phyloP scores from a whole-genome alignment of 2,797 vertebrate genomes.

The Esox lucius region DNA sequence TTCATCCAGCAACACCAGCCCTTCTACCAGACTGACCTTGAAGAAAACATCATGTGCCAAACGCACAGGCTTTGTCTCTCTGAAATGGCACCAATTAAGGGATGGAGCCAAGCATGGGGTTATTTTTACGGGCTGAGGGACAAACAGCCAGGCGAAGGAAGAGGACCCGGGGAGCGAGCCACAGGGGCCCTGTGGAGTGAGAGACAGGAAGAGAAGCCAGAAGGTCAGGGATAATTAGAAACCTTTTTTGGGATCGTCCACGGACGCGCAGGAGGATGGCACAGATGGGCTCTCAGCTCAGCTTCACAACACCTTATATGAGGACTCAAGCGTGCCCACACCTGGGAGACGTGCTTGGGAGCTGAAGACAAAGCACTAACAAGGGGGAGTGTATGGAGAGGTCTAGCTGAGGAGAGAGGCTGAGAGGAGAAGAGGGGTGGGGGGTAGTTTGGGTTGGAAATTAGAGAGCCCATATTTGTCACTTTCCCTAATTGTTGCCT shows the following conservation, averaged over 20 bases:
- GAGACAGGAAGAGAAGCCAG: constrained; percentile 64
- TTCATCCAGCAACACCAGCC: constrained; percentile 19
- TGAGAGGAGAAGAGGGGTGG: neutral
- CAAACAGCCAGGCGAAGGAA: constrained; percentile 15
- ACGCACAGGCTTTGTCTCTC: constrained; percentile 59
- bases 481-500: constrained; percentile 4
- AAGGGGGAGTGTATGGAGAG: constrained; percentile 38
- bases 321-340: too few relatives aligned
- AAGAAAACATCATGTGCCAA: constrained; percentile 50
- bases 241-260: constrained; percentile 71
- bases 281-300: constrained; percentile 68
- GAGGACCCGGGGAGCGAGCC: constrained; percentile 42
- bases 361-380: constrained; percentile 30
- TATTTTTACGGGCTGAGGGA: constrained; percentile 60
- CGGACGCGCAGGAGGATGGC: constrained; percentile 69
- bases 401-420: neutral
- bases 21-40: constrained; percentile 73
- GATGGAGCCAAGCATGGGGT: constrained; percentile 56
- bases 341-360: constrained; percentile 32
- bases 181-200: constrained; percentile 53
- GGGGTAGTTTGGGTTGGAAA: neutral
- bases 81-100: constrained; percentile 75
- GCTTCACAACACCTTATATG: neutral
- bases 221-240: constrained; percentile 85
- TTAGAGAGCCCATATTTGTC: constrained; percentile 1